Percentiles rank a stretch among this genome's conserved stretches.
Evolutionary conservation across 2,113 vertebrate species (phyloP).

Genomic region (Caracal caracal): DNA sequence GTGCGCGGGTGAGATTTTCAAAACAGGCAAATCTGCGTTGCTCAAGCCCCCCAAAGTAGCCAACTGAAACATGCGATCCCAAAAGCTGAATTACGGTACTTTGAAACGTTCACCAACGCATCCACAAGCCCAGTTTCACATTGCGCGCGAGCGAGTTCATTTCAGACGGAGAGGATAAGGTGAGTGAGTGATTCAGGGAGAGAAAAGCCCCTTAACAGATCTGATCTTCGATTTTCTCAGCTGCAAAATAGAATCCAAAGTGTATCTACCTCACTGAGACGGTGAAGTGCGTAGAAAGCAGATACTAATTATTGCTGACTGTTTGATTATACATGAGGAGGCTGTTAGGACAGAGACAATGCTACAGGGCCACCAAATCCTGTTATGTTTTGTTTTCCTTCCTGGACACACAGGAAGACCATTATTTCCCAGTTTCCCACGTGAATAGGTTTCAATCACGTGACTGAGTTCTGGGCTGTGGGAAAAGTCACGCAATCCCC

Average conservation of each 20-base stretch:
- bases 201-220: not conserved
- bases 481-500: slow-evolving; percentile 20
- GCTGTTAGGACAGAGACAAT: not conserved
- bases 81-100: not conserved
- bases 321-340: not conserved
- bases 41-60: not conserved
- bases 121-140: not conserved
- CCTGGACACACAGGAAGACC: slow-evolving; percentile 14
- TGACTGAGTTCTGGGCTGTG: slow-evolving; percentile 44
- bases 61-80: not conserved
- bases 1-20: not conserved
- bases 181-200: slow-evolving; percentile 9
- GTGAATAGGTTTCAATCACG: not conserved
- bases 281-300: not conserved
- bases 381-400: slow-evolving; percentile 4
- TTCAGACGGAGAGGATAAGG: slow-evolving; percentile 14
- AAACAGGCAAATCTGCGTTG: not conserved
- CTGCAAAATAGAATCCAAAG: slow-evolving; percentile 13
- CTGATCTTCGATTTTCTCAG: slow-evolving; percentile 7
- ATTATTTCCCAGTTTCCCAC: slow-evolving; percentile 28
- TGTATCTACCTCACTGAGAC: not conserved
- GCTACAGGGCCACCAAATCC: not conserved
- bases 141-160: not conserved
- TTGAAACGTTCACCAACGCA: not conserved
- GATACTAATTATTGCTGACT: not conserved